phyloP scores from a whole-genome alignment of 2,888 invertebrate genomes.

The Dimorphilus gyrociliatus region DNA sequence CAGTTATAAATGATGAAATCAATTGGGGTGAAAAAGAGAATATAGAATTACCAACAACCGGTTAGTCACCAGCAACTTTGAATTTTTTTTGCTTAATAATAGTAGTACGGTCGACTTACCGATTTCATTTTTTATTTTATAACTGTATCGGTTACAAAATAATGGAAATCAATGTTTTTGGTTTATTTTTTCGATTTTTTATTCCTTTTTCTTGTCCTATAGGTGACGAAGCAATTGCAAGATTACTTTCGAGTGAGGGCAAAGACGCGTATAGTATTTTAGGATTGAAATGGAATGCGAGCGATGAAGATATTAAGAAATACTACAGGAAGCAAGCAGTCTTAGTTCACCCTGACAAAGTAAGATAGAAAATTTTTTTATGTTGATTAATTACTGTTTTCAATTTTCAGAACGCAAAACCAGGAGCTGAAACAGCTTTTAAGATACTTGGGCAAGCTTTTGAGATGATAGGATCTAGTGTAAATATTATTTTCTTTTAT shows the following conservation, averaged over 20 bases:
- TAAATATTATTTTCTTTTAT: constrained; percentile 43
- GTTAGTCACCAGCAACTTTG: too few species aligned
- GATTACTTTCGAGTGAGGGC: constrained; percentile 75
- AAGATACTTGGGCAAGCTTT: constrained; percentile 87
- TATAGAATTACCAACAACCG: too few species aligned
- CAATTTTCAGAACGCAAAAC: constrained; percentile 59
- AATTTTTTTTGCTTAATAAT: too few species aligned
- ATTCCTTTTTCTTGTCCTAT: constrained; percentile 5
- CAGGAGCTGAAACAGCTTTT: constrained; percentile 87
- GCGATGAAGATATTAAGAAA: constrained; percentile 80
- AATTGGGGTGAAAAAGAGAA: too few species aligned
- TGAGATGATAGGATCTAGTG: constrained; percentile 79
- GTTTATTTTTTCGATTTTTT: constrained; percentile 3
- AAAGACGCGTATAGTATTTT: constrained; percentile 75
- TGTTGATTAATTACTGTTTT: too few species aligned
- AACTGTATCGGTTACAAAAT: too few species aligned
- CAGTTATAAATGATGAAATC: too few species aligned
- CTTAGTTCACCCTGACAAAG: constrained; percentile 82
- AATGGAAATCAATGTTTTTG: too few species aligned
- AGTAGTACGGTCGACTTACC: too few species aligned
- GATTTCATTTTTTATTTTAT: too few species aligned
- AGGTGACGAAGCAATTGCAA: constrained; percentile 81
- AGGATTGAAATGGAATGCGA: constrained; percentile 68
- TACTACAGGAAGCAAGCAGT: constrained; percentile 86
- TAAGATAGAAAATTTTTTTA: too few species aligned